Percentiles rank a stretch among this genome's conserved stretches.
phyloP scores from a whole-genome alignment of 2,113 vertebrate species.

The Andinoacara biseriatus region DNA sequence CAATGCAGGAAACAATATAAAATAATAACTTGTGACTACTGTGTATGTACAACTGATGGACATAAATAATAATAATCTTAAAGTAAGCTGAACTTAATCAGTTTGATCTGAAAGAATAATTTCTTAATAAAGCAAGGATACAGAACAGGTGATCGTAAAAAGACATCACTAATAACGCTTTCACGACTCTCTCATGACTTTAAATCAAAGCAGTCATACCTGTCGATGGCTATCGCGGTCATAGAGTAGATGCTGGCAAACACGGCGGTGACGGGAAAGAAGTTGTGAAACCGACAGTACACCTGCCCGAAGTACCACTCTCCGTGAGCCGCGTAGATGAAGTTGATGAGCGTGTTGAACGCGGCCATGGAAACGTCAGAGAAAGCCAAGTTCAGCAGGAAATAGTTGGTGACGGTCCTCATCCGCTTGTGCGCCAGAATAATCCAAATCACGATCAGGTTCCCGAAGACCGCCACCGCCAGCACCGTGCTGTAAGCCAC shows the following conservation, averaged over 20 bases:
- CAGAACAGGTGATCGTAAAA: neutral
- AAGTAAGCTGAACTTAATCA: neutral
- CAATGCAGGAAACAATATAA: neutral
- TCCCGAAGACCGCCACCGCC: constrained; percentile 90
- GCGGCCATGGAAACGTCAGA: constrained; percentile 93
- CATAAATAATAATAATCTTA: neutral
- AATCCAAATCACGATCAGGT: constrained; percentile 94
- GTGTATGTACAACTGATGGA: neutral
- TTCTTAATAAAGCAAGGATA: neutral
- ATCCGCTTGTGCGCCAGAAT: constrained; percentile 95
- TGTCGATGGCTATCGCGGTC: constrained; percentile 94
- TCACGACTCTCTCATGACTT: neutral
- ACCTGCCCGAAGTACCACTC: constrained; percentile 96
- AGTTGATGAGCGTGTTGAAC: constrained; percentile 95
- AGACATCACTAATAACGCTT: neutral
- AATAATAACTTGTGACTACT: too few species aligned
- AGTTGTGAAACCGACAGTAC: constrained; percentile 97
- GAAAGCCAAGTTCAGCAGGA: constrained; percentile 93
- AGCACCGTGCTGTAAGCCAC: constrained; percentile 89
- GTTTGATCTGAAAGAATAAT: too few species aligned
- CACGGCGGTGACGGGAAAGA: constrained; percentile 94
- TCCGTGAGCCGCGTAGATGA: constrained; percentile 90
- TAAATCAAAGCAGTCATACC: constrained; percentile 76
- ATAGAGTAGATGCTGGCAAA: constrained; percentile 99
- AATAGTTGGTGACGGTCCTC: constrained; percentile 96